phyloP scores from a whole-genome alignment of 2,797 vertebrate genomes.

The Coccyzus lansbergi region DNA sequence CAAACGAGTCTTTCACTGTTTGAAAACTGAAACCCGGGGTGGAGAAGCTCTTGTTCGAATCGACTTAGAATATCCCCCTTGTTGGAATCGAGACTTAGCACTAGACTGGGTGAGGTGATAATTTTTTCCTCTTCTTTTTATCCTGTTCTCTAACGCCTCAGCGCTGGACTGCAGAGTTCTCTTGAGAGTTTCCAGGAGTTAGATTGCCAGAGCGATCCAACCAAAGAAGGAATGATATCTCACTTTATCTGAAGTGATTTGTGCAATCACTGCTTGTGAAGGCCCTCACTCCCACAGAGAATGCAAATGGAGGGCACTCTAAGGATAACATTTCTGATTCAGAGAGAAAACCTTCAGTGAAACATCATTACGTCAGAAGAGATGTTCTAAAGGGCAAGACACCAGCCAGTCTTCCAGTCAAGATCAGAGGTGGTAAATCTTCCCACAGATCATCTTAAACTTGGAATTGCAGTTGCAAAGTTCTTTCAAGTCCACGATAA shows the following conservation, averaged over 20 bases:
- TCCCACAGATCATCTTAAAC: slow-evolving; percentile 29
- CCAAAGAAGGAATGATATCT: background rate
- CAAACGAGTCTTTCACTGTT: background rate
- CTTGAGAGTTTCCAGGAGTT: background rate
- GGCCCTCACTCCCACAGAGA: background rate
- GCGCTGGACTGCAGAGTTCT: background rate
- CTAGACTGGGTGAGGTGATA: background rate
- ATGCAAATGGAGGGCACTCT: slow-evolving; percentile 2
- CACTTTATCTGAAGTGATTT: background rate
- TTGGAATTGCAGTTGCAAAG: slow-evolving; percentile 21
- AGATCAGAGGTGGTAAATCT: slow-evolving; percentile 40
- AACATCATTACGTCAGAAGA: background rate
- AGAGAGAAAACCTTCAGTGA: background rate
- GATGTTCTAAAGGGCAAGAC: slow-evolving; percentile 45
- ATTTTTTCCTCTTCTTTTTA: background rate
- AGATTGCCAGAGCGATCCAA: slow-evolving; percentile 2
- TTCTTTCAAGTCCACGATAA: slow-evolving; percentile 35
- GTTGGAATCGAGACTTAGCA: background rate
- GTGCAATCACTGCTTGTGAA: background rate
- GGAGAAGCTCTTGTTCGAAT: background rate
- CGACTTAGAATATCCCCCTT: background rate
- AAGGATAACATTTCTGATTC: background rate
- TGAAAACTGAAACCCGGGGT: background rate
- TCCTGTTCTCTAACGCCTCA: background rate
- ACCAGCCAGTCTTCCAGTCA: slow-evolving; percentile 52